These are phyloP conservation scores for Anguilla marmorata DNA, from an alignment of 2,797 vertebrate species.

Conservation along the genomic window DNA sequence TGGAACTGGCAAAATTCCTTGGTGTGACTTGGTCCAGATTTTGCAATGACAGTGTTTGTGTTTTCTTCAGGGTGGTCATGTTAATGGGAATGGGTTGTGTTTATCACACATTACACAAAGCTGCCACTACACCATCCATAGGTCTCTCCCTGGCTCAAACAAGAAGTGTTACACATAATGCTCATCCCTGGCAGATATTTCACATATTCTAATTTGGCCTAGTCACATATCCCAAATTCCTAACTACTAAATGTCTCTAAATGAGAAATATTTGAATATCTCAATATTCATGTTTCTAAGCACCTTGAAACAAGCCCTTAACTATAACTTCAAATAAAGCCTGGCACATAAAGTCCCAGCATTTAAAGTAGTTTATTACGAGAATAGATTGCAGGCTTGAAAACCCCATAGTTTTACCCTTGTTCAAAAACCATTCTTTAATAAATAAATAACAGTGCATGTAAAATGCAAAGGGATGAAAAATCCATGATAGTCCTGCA, in stretches of 20 bases:
- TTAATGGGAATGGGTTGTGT: background rate
- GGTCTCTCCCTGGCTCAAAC: background rate
- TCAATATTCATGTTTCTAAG: background rate
- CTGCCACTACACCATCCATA: background rate
- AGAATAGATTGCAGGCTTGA: background rate
- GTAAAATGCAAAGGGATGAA: no score
- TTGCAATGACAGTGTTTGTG: conserved; percentile 7
- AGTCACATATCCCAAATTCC: background rate
- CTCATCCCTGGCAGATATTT: background rate
- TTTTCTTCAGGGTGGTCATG: conserved; percentile 27
- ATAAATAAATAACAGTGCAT: no score
- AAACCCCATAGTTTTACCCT: no score
- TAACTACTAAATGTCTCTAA: background rate
- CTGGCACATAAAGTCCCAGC: background rate
- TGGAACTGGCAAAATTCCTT: background rate
- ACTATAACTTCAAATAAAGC: background rate
- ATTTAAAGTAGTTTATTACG: background rate
- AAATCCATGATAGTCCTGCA: background rate
- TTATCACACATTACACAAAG: conserved; percentile 8
- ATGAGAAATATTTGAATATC: background rate
- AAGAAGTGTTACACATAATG: background rate
- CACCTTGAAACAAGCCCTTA: background rate
- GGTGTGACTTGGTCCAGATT: background rate
- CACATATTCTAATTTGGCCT: background rate
- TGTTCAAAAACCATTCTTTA: no score